Base-by-base conservation (phyloP, 2,888 invertebrate genomes). In the Blomia tropicalis region DNA sequence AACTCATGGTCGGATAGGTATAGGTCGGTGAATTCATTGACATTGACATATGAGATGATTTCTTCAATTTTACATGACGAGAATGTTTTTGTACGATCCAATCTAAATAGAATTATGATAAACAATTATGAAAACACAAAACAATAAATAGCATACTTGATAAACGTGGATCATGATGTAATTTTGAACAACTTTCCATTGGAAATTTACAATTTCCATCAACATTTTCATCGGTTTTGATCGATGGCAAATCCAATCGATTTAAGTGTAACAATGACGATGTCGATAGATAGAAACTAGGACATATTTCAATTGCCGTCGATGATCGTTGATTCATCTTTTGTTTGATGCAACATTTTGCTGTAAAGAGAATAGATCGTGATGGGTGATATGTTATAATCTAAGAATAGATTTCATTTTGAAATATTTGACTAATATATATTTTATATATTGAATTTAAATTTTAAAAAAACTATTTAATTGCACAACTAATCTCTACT, bases 41-140 rank as follows among this genome's bases (percentile, higher is more conserved):
- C 7, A n/a, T 11, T 14, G 51, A 25, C 51, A 47, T 7, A 19
- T 47, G 51, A 19, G 51, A 56, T n/a, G 56, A 27, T 25, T 56
- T 56, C 29, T 56, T 56, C 36, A 56, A 25, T 36, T 3, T 27
- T n/a, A 56, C 56, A 31, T 56, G 56, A 29, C 56, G 56, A 29
- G 56, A 56, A 36, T 56, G 56, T 25, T 56, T 56, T 36, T 56
- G 56, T 2, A 56, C 3, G 7, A 56, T 56, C 56, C 56, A 56
- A 31, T 56, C 56, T 56, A 11, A 56, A 3, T 4, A 25, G 2
- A 25, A 56, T 4, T 25, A 19, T 14, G 44, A 22, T 11, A 43
- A 19, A 43, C 5, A 11, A 11, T 5, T 11, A 43, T 43, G 19
- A 17, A 36, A 11, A 7, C 7, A 36, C 17, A 17, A 36, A 36